Percentiles rank a stretch among this genome's conserved stretches.
Evolutionary conservation across 2,113 vertebrate species (phyloP).

Genomic region (Psilopsiagon aymara): DNA sequence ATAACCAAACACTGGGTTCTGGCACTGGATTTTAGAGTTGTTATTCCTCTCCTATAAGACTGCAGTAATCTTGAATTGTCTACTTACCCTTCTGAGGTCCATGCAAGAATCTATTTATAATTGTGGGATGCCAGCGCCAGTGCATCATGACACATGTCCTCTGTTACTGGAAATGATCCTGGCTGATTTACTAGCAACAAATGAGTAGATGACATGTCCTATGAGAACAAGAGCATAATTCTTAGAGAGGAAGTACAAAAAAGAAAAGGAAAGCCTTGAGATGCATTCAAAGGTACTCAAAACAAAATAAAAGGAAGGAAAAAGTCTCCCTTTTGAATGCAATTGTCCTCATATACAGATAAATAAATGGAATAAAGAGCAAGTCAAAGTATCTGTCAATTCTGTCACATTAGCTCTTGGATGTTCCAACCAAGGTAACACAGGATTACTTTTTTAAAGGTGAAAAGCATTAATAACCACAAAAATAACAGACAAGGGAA

Average conservation of each 20-base stretch:
- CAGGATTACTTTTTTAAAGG: not conserved
- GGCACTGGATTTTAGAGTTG: not conserved
- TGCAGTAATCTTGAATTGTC: not conserved
- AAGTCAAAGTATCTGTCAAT: not conserved
- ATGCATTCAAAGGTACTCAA: not conserved
- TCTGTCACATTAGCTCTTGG: not conserved
- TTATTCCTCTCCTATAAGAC: not conserved
- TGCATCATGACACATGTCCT: not conserved
- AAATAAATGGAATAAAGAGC: not conserved
- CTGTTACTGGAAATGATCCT: conserved; percentile 50
- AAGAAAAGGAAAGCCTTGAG: not conserved
- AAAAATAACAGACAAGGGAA: not conserved
- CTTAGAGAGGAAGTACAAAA: not conserved
- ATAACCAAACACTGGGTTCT: conserved; percentile 3
- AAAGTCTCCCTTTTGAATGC: not conserved
- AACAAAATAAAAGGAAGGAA: not conserved
- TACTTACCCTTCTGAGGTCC: conserved; percentile 6
- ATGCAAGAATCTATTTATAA: conserved; percentile 58
- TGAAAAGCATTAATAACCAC: not conserved
- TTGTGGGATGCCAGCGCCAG: not conserved
- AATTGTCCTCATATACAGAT: not conserved
- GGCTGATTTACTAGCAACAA: not conserved
- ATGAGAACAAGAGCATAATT: not conserved
- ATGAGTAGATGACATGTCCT: not conserved
- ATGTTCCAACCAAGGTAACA: not conserved